phyloP scores from a whole-genome alignment of 2,797 vertebrate genomes.

The Girardinus metallicus region DNA sequence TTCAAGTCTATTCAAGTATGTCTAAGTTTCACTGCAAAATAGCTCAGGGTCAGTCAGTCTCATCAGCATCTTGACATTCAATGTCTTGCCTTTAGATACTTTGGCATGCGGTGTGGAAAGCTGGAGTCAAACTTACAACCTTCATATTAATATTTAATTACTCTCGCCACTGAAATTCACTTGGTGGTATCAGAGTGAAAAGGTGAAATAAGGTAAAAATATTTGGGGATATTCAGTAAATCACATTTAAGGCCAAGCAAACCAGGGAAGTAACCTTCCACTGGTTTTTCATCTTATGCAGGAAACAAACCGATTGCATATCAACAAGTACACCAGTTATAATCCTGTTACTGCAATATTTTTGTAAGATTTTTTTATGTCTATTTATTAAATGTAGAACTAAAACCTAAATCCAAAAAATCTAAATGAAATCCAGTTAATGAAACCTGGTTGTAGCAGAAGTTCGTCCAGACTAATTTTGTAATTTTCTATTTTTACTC shows the following conservation, averaged over 20 bases:
- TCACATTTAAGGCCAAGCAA: background rate
- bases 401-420: background rate
- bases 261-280: background rate
- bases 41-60: background rate
- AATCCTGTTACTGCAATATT: background rate
- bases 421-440: background rate
- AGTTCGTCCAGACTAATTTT: background rate
- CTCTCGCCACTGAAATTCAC: background rate
- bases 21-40: background rate
- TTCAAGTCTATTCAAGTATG: background rate
- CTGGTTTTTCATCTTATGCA: background rate
- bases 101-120: background rate
- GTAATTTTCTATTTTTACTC: conserved; percentile 17
- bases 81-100: background rate
- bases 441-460: background rate
- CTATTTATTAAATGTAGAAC: background rate
- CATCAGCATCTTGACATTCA: background rate
- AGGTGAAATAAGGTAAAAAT: background rate
- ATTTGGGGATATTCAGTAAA: background rate
- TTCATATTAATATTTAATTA: background rate
- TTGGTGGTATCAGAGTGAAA: background rate
- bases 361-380: background rate
- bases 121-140: background rate
- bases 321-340: background rate
- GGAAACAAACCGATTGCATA: background rate